Base-by-base conservation (phyloP, 2,888 invertebrate species). In the Apantesis nais region DNA sequence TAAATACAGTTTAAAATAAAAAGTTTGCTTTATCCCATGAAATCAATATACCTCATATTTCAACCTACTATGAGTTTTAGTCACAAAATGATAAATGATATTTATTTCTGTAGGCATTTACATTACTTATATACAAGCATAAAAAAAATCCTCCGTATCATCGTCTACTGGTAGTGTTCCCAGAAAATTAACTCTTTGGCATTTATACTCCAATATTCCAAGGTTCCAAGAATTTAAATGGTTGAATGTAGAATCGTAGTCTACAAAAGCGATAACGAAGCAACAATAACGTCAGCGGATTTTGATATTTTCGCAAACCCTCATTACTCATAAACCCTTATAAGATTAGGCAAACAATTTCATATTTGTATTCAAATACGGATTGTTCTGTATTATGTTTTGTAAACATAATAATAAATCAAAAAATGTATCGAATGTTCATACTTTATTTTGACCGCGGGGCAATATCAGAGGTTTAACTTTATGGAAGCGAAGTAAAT, bases 401-500 rank as follows among this genome's bases (percentile, higher is more conserved):
- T 78, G 66, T 72, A 75, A 75, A 79, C 73, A 78, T 74, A 74
- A 75, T 75, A 79, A 74, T 71, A 74, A 68, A 62, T 61, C 66
- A 58, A 74, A 66, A 75, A 66, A 73, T 72, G 72, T 77, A 73
- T 68, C 64, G 71, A 71, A 73, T 70, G 61, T 58, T 71, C 74
- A 64, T 75, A 78, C 68, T 76, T 72, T 82, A 77, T 78, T 80
- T 77, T 63, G 68, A 73, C 72, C 69, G 31, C 62, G 37, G 62
- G 71, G 72, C 72, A 79, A 78, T 80, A 72, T 78, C 78, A 77
- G 76, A 82, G 82, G 81, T 84, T 85, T 78, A 81, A 83, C 84
- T 86, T 87, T 87, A 87, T 85, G 83, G 82, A 84, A 80, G 83
- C 78, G 81, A 82, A 87, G 86, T 88, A 88, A 89, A 89, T 88